Conservation (phyloP, 2,113 vertebrate genomes). For the Gymnobelideus leadbeateri region DNA sequence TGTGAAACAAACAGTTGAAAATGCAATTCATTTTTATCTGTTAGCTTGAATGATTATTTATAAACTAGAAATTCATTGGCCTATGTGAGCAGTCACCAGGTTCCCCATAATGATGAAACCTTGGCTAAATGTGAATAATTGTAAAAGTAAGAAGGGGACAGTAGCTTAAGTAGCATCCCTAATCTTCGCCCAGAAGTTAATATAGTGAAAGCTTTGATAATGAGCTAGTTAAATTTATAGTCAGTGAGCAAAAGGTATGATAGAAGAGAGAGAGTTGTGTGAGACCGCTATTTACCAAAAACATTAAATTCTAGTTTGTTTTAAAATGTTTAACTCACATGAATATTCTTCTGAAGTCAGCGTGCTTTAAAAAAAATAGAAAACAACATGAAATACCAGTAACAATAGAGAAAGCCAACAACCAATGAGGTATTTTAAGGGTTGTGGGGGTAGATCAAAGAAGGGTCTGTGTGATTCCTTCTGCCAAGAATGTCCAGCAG, state of each 20-base stretch:
- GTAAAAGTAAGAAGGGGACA: constrained; percentile 38
- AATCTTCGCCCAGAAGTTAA: constrained; percentile 40
- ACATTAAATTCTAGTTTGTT: constrained; percentile 76
- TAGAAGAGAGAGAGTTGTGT: constrained; percentile 37
- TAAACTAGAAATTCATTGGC: constrained; percentile 53
- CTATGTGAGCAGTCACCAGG: constrained; percentile 60
- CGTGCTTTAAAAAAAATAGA: constrained; percentile 55
- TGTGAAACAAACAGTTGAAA: constrained; percentile 55
- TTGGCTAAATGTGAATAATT: not conserved
- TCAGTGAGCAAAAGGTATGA: constrained; percentile 24
- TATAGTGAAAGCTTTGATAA: constrained; percentile 47
- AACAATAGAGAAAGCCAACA: not conserved
- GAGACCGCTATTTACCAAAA: constrained; percentile 68
- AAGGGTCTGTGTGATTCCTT: not conserved
- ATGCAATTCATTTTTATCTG: constrained; percentile 32
- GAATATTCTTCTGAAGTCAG: constrained; percentile 54
- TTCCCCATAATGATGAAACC: constrained; percentile 55
- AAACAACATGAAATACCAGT: not conserved
- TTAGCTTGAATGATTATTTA: constrained; percentile 67
- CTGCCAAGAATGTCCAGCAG: not conserved
- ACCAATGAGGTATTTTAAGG: not conserved
- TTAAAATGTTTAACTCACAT: constrained; percentile 73
- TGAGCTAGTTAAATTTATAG: constrained; percentile 59
- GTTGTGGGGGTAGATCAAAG: constrained; percentile 1
- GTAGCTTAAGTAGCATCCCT: constrained; percentile 23